A percentile compares a stretch with the other conserved stretches of the same genome.
phyloP scores from a whole-genome alignment of 2,797 vertebrate genomes.

The Lycodopsis pacificus region DNA sequence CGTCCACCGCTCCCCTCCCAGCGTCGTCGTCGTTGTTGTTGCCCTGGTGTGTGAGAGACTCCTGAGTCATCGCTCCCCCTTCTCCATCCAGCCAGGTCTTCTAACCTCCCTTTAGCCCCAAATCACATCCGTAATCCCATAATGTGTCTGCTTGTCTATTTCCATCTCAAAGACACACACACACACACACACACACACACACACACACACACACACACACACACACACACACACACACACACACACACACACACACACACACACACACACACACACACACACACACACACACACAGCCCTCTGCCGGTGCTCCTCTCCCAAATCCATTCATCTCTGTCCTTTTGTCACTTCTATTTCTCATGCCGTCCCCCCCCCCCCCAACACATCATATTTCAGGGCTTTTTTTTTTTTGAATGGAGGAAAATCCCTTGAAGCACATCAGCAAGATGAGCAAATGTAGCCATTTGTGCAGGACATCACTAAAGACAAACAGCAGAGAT shows the following conservation, averaged over 20 bases:
- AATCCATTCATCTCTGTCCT: conserved; percentile 57
- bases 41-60: conserved; percentile 35
- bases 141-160: conserved; percentile 55
- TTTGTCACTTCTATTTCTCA: conserved; percentile 58
- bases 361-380: conserved; percentile 34
- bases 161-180: conserved; percentile 39
- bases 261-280: conserved; percentile 19
- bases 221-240: conserved; percentile 15
- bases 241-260: conserved; percentile 17
- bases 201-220: conserved; percentile 17
- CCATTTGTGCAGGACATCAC: conserved; percentile 2
- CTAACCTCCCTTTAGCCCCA: conserved; percentile 49
- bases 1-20: conserved; percentile 5
- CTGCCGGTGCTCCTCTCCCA: conserved; percentile 49
- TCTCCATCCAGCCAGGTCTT: conserved; percentile 26
- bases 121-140: conserved; percentile 59
- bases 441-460: conserved; percentile 21
- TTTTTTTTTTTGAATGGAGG: conserved; percentile 18
- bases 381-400: conserved; percentile 42
- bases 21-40: conserved; percentile 19
- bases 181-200: conserved; percentile 27
- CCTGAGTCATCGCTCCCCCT: conserved; percentile 8
- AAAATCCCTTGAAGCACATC: conserved; percentile 18
- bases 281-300: conserved; percentile 17
- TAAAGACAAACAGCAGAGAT: neutral